phyloP scores from a whole-genome alignment of 2,888 invertebrate genomes.

The Baronia brevicornis region DNA sequence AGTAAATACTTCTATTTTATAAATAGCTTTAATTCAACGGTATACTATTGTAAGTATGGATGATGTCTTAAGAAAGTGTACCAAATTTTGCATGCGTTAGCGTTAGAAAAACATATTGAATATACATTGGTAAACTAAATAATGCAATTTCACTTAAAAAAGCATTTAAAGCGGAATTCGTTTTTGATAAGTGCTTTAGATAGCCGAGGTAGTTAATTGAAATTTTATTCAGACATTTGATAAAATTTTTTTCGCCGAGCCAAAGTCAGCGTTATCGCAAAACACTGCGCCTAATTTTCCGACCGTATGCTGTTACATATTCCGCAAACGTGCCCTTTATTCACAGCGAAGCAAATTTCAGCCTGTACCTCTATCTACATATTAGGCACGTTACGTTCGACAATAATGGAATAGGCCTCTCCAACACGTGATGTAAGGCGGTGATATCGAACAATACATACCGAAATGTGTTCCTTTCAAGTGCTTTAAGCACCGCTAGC shows the following conservation, averaged over 20 bases:
- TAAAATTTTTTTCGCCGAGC: no score
- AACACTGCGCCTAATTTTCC: conserved; percentile 28
- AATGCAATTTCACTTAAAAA: conserved; percentile 7
- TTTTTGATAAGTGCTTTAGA: conserved; percentile 10
- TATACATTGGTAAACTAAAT: no score
- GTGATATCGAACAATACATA: conserved; percentile 12
- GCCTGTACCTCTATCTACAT: conserved; percentile 44
- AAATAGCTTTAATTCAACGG: no score
- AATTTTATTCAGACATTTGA: no score
- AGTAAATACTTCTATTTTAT: no score
- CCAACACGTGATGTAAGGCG: conserved; percentile 17
- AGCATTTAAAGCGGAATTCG: conserved; percentile 12
- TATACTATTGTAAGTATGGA: no score
- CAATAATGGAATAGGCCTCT: conserved; percentile 29
- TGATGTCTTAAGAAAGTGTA: no score
- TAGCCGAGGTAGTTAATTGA: conserved; percentile 15
- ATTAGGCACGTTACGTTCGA: conserved; percentile 32
- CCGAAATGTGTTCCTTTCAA: conserved; percentile 6
- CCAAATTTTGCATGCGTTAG: no score
- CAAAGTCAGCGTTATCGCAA: not conserved
- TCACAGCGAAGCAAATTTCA: conserved; percentile 59
- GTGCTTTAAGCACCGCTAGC: no score
- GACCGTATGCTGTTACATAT: conserved; percentile 57
- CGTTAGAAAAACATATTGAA: no score
- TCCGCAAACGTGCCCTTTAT: conserved; percentile 52